Conservation (phyloP, 2,113 vertebrate genomes). For the Scomber japonicus region DNA sequence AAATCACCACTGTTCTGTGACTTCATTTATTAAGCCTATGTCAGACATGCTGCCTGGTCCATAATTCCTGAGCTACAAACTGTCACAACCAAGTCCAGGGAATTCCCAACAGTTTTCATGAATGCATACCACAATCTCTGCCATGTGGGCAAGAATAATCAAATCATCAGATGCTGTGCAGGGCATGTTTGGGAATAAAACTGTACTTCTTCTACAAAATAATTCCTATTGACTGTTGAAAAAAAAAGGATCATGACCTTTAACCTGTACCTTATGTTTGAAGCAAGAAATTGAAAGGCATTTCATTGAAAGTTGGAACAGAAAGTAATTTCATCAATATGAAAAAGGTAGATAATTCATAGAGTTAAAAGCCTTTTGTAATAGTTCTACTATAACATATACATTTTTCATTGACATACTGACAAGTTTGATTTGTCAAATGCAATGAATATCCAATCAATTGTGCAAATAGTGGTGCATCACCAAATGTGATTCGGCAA, state of each 20-base stretch:
- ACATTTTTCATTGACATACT: background rate
- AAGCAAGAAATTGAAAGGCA: background rate
- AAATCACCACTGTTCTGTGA: constrained; percentile 30
- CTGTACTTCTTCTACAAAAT: constrained; percentile 5
- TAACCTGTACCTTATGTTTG: background rate
- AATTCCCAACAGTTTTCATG: constrained; percentile 39
- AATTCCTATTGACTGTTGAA: background rate
- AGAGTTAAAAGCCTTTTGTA: background rate
- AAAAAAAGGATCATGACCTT: background rate
- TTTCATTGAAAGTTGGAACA: background rate
- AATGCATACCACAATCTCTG: background rate
- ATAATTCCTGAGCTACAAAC: constrained; percentile 15
- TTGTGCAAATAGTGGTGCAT: background rate
- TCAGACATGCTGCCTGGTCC: constrained; percentile 18
- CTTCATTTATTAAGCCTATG: constrained; percentile 23
- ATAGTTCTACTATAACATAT: background rate
- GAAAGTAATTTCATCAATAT: background rate
- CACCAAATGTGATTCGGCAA: background rate
- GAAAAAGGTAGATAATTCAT: background rate
- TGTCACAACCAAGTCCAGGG: constrained; percentile 14
- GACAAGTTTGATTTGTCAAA: constrained; percentile 3
- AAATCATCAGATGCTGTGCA: constrained; percentile 17
- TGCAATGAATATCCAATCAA: background rate
- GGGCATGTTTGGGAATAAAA: constrained; percentile 20
- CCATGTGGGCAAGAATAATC: background rate